phyloP scores from a whole-genome alignment of 2,113 vertebrate genomes.

The Lontra canadensis region DNA sequence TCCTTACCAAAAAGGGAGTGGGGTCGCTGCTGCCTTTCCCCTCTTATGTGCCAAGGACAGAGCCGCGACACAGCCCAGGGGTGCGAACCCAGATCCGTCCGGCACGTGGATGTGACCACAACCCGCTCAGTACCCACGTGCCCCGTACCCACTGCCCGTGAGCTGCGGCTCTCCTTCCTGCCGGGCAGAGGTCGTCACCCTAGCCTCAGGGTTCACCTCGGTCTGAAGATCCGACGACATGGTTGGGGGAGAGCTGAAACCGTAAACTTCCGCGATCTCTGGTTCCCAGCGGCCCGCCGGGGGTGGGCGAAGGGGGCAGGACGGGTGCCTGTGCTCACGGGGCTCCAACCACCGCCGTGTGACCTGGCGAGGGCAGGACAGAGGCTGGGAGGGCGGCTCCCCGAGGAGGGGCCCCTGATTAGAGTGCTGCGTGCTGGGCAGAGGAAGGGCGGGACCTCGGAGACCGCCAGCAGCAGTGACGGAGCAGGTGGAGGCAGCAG shows the following conservation, averaged over 20 bases:
- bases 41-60: too few relatives aligned
- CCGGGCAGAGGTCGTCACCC: not conserved
- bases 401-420: not conserved
- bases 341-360: not conserved
- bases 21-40: not conserved
- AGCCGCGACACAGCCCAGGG: not conserved
- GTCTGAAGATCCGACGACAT: not conserved
- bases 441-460: too few relatives aligned
- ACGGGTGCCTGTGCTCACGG: not conserved
- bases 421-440: rapidly evolving
- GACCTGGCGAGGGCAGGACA: not conserved
- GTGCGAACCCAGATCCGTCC: not conserved
- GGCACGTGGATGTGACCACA: not conserved
- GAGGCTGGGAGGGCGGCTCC: not conserved
- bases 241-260: not conserved
- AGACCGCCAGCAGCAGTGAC: not conserved
- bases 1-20: not conserved
- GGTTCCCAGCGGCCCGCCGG: not conserved
- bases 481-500: too few relatives aligned
- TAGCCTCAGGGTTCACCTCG: too few relatives aligned
- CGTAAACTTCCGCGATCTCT: rapidly evolving
- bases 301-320: not conserved
- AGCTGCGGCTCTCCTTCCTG: not conserved
- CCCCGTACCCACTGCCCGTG: not conserved
- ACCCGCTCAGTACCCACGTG: too few relatives aligned